Base-by-base conservation (phyloP, 1,140 invertebrate species). In the Drosophila mayri region DNA sequence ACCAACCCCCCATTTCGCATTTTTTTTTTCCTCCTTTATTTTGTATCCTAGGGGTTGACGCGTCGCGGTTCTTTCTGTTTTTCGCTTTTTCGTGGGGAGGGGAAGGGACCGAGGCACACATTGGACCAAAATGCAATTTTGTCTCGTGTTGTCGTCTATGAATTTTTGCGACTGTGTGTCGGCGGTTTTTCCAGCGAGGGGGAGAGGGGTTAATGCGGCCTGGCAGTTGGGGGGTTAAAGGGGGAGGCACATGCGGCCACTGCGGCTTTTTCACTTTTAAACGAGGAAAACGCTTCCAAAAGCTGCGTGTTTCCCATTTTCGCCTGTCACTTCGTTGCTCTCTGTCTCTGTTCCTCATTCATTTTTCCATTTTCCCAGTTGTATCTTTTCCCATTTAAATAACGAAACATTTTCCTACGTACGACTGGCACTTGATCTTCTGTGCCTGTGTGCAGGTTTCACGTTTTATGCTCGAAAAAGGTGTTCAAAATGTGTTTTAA, bases 201-300 rank as follows among this genome's bases (percentile, higher is more conserved):
- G 16, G 4, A 4, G 28, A 14, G 43, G 40, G 14, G 38, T 62
- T 62, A 22, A 41, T 58, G 54, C 16, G 61, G 37, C 32, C 12
- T 16, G 41, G 43, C n/a, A 12, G 41, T 28, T 22, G 41, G 28
- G 32, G 46, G 12, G 25, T 12, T 40, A 43, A 50, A 43, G 35
- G 35, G 49, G 16, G 32, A 40, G 86, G 75, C 86, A 75, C 78
- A 90, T 90, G 85, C 77, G 85, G 85, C 85, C 76, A 73, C 67
- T 90, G 85, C 81, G 85, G 85, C 85, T 90, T 90, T 90, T 90
- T 90, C 85, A 90, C 85, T 90, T 90, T 90, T 90, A 81, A 55
- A 85, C 85, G 75, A 79, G 66, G 70, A 65, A 64, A 79, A 55
- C 80, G 76, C 63, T 84, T 76, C 47, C 46, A 38, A 76, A 64